These are phyloP conservation scores for Drosophila nasuta DNA, from an alignment of 1,140 invertebrate genomes.

Conservation along the genomic window DNA sequence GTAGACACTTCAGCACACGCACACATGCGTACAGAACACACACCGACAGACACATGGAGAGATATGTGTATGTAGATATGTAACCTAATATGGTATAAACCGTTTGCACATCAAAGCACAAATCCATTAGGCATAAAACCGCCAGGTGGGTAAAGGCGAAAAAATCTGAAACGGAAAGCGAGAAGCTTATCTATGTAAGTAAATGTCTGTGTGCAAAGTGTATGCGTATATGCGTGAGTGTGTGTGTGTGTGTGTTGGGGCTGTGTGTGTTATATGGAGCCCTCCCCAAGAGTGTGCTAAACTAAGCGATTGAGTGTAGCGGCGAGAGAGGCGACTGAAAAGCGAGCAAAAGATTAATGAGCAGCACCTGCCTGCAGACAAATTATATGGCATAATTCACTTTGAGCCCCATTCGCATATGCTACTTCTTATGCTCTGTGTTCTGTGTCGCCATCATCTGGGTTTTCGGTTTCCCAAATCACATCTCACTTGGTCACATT, in stretches of 20 bases:
- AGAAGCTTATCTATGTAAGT: constrained; percentile 36
- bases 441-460: not conserved
- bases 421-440: constrained; percentile 16
- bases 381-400: constrained; percentile 80
- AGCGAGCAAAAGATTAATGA: constrained; percentile 77
- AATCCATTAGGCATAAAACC: constrained; percentile 77
- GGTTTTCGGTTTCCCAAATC: constrained; percentile 13
- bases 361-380: constrained; percentile 77
- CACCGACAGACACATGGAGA: not conserved
- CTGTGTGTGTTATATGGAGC: not conserved
- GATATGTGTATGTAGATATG: constrained; percentile 5
- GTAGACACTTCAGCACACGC: constrained; percentile 66
- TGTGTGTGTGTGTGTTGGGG: not conserved
- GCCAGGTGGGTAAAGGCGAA: constrained; percentile 49
- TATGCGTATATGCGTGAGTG: not conserved
- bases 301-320: constrained; percentile 35
- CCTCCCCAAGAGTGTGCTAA: constrained; percentile 65
- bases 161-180: constrained; percentile 34
- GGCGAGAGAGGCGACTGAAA: constrained; percentile 41
- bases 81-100: constrained; percentile 36
- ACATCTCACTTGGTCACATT: constrained; percentile 1
- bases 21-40: constrained; percentile 18
- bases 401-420: constrained; percentile 65
- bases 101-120: constrained; percentile 79
- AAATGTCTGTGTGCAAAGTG: constrained; percentile 10